A percentile compares a stretch with the other conserved stretches of the same genome.
These are phyloP conservation scores for Morpho helenor DNA, from an alignment of 2,888 invertebrate species.

Conservation along the genomic window DNA sequence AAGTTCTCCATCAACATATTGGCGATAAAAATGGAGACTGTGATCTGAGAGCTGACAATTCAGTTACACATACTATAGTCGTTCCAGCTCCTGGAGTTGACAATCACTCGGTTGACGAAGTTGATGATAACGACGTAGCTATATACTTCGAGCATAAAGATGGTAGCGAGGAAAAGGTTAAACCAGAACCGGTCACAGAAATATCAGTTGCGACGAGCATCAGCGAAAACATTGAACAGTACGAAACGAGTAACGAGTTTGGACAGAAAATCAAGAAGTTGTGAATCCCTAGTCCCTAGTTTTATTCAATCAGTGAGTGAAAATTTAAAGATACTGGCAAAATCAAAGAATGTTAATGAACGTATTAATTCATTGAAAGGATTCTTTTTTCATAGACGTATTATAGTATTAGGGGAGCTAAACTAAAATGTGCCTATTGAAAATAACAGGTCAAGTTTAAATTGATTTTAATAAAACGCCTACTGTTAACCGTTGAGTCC, in stretches of 20 bases:
- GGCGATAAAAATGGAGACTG: conserved; percentile 44
- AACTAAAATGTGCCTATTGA: neutral
- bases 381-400: neutral
- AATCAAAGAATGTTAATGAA: neutral
- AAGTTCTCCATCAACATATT: conserved; percentile 33
- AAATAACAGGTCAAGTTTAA: no score
- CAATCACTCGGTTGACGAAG: conserved; percentile 51
- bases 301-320: conserved; percentile 8
- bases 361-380: neutral
- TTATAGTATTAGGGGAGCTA: neutral
- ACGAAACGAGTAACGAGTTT: conserved; percentile 39
- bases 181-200: conserved; percentile 60
- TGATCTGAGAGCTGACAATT: conserved; percentile 64
- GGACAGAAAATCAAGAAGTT: conserved; percentile 53
- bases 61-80: conserved; percentile 60
- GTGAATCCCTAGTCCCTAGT: conserved; percentile 34
- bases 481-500: no score
- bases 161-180: neutral
- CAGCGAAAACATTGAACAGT: conserved; percentile 51
- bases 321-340: neutral
- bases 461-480: no score
- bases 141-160: conserved; percentile 66
- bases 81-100: conserved; percentile 55
- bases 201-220: conserved; percentile 71
- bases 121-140: conserved; percentile 80